These are phyloP conservation scores for Poeciliopsis paucimaculata DNA, from an alignment of 2,797 vertebrate genomes.

Conservation along the genomic window DNA sequence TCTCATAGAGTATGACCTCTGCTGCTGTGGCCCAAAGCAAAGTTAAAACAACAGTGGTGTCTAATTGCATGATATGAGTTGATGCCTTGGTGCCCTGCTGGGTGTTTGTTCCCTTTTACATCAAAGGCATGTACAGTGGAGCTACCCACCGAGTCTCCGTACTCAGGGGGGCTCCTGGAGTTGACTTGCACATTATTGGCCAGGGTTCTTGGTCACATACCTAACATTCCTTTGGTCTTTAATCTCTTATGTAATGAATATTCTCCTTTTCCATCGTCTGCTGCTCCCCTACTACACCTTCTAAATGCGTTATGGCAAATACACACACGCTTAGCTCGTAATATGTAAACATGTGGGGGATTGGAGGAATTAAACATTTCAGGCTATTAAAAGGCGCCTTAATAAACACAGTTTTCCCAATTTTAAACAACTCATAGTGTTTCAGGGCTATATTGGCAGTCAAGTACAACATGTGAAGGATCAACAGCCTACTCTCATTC, in stretches of 20 bases:
- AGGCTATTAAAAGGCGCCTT: constrained; percentile 41
- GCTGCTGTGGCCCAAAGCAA: constrained; percentile 30
- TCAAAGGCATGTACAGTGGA: constrained; percentile 64
- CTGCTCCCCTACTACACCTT: constrained; percentile 48
- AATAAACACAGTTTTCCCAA: constrained; percentile 15
- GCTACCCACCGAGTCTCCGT: constrained; percentile 46
- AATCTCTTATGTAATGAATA: constrained; percentile 82
- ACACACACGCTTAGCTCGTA: constrained; percentile 39
- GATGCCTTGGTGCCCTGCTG: constrained; percentile 26
- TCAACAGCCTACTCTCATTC: neutral
- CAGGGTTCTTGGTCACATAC: constrained; percentile 71
- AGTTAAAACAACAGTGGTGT: constrained; percentile 50
- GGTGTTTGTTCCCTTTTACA: constrained; percentile 55
- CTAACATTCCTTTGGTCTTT: constrained; percentile 76
- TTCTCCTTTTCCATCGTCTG: constrained; percentile 64
- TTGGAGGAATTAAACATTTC: constrained; percentile 36
- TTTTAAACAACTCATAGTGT: neutral
- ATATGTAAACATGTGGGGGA: constrained; percentile 41
- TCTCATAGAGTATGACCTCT: constrained; percentile 30
- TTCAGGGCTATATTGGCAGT: constrained; percentile 8
- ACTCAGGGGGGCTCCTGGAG: constrained; percentile 39
- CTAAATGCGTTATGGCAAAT: constrained; percentile 57
- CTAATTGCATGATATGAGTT: constrained; percentile 42
- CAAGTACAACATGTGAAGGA: constrained; percentile 15
- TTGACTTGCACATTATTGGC: constrained; percentile 67